A percentile compares a stretch with the other conserved stretches of the same genome.
These are phyloP conservation scores for Atherinosoma microstoma DNA, from an alignment of 2,797 vertebrate species.

Conservation along the genomic window DNA sequence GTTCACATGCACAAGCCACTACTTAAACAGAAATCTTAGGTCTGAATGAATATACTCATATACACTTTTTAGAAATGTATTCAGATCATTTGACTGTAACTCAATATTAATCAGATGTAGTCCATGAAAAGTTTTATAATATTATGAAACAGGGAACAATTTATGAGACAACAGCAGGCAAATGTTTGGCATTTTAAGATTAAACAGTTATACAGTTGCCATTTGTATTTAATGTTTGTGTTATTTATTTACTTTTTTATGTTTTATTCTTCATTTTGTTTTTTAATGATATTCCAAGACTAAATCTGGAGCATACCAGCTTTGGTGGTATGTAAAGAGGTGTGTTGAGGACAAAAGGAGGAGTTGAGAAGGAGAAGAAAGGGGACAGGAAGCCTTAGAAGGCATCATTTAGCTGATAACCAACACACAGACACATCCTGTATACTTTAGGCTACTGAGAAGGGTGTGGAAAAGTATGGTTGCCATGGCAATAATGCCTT, in stretches of 20 bases:
- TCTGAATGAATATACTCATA: too few relatives aligned
- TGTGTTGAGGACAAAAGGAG: neutral
- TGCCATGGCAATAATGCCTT: constrained; percentile 69
- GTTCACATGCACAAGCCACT: too few relatives aligned
- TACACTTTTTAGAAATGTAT: too few relatives aligned
- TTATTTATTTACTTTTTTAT: too few relatives aligned
- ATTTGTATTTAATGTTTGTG: neutral
- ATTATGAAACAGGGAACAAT: neutral
- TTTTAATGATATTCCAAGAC: constrained; percentile 8
- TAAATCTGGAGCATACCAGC: constrained; percentile 2
- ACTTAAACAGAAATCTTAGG: too few relatives aligned
- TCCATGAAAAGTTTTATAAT: neutral
- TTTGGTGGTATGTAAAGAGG: neutral
- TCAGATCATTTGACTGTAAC: too few relatives aligned
- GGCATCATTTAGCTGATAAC: constrained; percentile 35
- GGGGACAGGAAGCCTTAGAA: constrained; percentile 13
- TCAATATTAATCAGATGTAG: neutral
- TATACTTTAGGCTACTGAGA: constrained; percentile 16
- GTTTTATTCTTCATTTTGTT: neutral
- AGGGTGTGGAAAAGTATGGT: constrained; percentile 63
- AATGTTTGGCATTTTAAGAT: neutral
- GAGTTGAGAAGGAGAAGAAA: neutral
- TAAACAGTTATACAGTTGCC: neutral
- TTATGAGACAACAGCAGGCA: neutral
- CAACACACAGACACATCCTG: constrained; percentile 35